Conservation (phyloP, 2,888 invertebrate genomes). For the Leucoma salicis region DNA sequence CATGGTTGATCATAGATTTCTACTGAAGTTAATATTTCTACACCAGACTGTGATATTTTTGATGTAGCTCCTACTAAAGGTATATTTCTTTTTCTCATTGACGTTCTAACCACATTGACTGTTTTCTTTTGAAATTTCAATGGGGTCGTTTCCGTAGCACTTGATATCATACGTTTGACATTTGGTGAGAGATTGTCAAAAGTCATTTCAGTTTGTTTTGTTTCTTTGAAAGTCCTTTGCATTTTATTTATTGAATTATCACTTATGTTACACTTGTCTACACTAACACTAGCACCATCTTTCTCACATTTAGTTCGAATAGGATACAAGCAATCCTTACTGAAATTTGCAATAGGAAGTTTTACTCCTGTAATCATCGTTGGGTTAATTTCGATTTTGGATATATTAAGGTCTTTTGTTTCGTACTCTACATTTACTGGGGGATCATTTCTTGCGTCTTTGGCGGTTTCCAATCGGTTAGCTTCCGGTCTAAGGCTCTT, state of each 20-base stretch:
- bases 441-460: conserved; percentile 77
- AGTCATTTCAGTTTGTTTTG: conserved; percentile 50
- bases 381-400: conserved; percentile 40
- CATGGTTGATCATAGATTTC: conserved; percentile 73
- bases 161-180: conserved; percentile 83
- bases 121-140: conserved; percentile 71
- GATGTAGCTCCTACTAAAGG: conserved; percentile 77
- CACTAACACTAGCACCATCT: conserved; percentile 56
- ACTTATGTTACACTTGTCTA: conserved; percentile 56
- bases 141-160: conserved; percentile 71
- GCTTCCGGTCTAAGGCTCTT: conserved; percentile 62
- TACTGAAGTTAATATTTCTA: conserved; percentile 70
- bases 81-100: conserved; percentile 69
- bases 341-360: conserved; percentile 64
- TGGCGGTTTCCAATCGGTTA: conserved; percentile 61
- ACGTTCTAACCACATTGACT: conserved; percentile 53
- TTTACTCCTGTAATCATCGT: conserved; percentile 67
- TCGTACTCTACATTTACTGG: conserved; percentile 49
- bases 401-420: conserved; percentile 41
- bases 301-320: conserved; percentile 72
- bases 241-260: conserved; percentile 51
- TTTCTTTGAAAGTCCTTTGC: conserved; percentile 63
- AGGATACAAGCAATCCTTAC: conserved; percentile 69
- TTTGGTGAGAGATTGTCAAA: conserved; percentile 83
- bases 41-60: conserved; percentile 75